phyloP scores from a whole-genome alignment of 2,888 invertebrate genomes.

The Mythimna ferrago region DNA sequence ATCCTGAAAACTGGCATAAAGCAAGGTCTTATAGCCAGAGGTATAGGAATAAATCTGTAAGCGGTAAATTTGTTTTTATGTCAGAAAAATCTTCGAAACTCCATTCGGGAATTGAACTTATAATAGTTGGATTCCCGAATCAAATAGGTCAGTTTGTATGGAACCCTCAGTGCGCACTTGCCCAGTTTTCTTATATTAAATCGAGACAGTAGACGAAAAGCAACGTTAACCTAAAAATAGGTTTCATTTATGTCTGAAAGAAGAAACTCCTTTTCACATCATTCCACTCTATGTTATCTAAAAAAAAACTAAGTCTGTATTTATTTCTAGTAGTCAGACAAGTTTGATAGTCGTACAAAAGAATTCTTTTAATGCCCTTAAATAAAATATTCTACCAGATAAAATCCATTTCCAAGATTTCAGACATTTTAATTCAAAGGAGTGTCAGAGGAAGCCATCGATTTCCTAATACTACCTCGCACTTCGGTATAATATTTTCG shows the following conservation, averaged over 20 bases:
- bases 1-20: too few relatives aligned
- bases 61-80: too few relatives aligned
- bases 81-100: too few relatives aligned
- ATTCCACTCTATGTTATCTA: background rate
- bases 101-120: too few relatives aligned
- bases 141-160: too few relatives aligned
- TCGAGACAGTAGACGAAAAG: background rate
- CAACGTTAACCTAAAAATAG: background rate
- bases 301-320: background rate
- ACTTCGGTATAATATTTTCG: conserved; percentile 42
- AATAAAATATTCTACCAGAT: conserved; percentile 21
- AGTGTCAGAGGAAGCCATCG: conserved; percentile 31
- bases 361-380: background rate
- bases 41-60: too few relatives aligned
- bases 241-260: background rate
- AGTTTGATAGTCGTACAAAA: too few relatives aligned
- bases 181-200: too few relatives aligned
- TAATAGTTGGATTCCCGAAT: too few relatives aligned
- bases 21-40: too few relatives aligned
- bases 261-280: background rate
- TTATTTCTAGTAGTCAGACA: background rate
- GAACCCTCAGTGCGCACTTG: too few relatives aligned
- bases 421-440: conserved; percentile 46
- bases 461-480: conserved; percentile 24
- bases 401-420: conserved; percentile 27